Percentiles rank a stretch among this genome's conserved stretches.
Conservation (phyloP, 2,888 invertebrate genomes). For the Synanthedon myopaeformis region DNA sequence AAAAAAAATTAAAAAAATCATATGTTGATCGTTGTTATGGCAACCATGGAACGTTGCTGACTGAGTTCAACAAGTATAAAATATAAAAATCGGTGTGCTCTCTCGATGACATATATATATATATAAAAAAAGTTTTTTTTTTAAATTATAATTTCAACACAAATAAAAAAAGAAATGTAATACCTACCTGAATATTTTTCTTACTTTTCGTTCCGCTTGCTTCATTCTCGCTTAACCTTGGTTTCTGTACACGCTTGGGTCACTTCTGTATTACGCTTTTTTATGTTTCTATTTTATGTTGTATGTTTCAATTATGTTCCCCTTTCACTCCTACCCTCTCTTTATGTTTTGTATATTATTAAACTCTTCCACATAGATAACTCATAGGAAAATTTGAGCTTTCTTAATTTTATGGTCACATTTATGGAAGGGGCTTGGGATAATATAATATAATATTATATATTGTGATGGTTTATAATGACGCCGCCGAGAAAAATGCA, state of each 20-base stretch:
- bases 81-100: background rate
- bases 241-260: conserved; percentile 29
- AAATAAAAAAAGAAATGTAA: background rate
- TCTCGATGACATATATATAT: background rate
- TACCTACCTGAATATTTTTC: conserved; percentile 1
- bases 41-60: too few relatives aligned
- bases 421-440: too few relatives aligned
- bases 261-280: conserved; percentile 27
- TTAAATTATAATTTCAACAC: background rate
- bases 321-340: background rate
- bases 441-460: too few relatives aligned
- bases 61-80: too few relatives aligned
- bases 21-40: too few relatives aligned
- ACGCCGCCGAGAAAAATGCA: too few relatives aligned
- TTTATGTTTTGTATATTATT: too few relatives aligned
- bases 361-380: too few relatives aligned
- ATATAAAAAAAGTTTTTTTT: background rate
- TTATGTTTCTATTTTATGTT: conserved; percentile 18
- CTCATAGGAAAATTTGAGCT: too few relatives aligned
- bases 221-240: conserved; percentile 42
- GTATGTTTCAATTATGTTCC: conserved; percentile 2
- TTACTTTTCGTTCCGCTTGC: conserved; percentile 35
- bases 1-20: too few relatives aligned
- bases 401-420: too few relatives aligned
- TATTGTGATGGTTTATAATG: too few relatives aligned